Percentiles rank a stretch among this genome's conserved stretches.
Evolutionary conservation across 2,888 invertebrate species (phyloP).

Genomic region (Apamea anceps): DNA sequence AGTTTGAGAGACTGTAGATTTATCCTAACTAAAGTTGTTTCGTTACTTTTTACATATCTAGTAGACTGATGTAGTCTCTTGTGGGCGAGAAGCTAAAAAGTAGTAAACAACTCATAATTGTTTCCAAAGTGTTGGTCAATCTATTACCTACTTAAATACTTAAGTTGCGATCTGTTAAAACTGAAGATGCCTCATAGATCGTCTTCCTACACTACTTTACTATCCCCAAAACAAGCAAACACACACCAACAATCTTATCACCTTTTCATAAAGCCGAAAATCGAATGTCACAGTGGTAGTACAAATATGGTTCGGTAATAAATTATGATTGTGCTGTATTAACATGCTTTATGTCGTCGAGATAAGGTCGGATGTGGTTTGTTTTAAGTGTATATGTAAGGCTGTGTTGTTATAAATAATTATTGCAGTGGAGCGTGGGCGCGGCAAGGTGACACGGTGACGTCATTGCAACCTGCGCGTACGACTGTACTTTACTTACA

Average conservation of each 20-base stretch:
- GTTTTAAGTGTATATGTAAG: conserved; percentile 28
- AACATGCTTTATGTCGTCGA: conserved; percentile 38
- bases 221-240: conserved; percentile 23
- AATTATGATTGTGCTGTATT: conserved; percentile 40
- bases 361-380: conserved; percentile 59
- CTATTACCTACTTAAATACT: conserved; percentile 46
- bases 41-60: background rate
- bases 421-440: conserved; percentile 70
- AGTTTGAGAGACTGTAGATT: background rate
- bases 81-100: conserved; percentile 26
- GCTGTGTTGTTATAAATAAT: conserved; percentile 65
- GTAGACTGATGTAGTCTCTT: background rate
- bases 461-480: conserved; percentile 73
- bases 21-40: background rate
- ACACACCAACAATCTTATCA: conserved; percentile 15
- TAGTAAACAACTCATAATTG: conserved; percentile 33
- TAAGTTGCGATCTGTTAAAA: conserved; percentile 56
- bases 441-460: conserved; percentile 79
- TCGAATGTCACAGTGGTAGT: conserved; percentile 20
- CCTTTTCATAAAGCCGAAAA: conserved; percentile 37
- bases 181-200: conserved; percentile 59
- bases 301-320: conserved; percentile 40
- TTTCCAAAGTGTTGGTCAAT: conserved; percentile 53
- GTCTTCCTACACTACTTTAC: conserved; percentile 61
- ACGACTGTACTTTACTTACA: conserved; percentile 52